Conservation (phyloP, 2,797 vertebrate species). For the Clarias pachynema region DNA sequence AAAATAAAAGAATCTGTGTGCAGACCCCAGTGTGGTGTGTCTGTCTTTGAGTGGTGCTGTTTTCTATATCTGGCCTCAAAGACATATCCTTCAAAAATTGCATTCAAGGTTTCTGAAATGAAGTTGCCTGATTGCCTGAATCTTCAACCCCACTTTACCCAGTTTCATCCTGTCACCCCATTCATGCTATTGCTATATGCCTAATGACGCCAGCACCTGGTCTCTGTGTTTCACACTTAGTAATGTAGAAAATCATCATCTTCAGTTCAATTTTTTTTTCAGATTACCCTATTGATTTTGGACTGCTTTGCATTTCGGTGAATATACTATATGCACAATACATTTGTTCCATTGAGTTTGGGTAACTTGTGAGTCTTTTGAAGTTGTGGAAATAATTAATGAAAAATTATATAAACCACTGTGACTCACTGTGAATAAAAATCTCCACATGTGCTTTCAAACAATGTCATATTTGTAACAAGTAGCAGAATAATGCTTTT, state of each 20-base stretch:
- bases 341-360: not conserved
- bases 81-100: not conserved
- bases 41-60: not conserved
- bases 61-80: not conserved
- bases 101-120: not conserved
- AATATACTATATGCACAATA: not conserved
- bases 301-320: not conserved
- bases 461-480: too few relatives aligned
- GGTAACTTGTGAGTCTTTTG: too few relatives aligned
- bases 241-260: not conserved
- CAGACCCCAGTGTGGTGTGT: not conserved
- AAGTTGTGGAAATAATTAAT: too few relatives aligned
- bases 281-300: not conserved
- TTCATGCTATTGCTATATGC: not conserved
- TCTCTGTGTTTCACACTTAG: not conserved
- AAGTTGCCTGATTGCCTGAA: not conserved
- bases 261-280: not conserved
- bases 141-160: not conserved
- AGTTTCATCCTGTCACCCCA: not conserved
- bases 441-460: too few relatives aligned
- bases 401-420: too few relatives aligned
- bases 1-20: not conserved
- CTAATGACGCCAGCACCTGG: not conserved
- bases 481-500: too few relatives aligned
- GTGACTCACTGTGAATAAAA: too few relatives aligned